These are phyloP conservation scores for Bothrops jararaca DNA, from an alignment of 2,113 vertebrate species.

Conservation along the genomic window DNA sequence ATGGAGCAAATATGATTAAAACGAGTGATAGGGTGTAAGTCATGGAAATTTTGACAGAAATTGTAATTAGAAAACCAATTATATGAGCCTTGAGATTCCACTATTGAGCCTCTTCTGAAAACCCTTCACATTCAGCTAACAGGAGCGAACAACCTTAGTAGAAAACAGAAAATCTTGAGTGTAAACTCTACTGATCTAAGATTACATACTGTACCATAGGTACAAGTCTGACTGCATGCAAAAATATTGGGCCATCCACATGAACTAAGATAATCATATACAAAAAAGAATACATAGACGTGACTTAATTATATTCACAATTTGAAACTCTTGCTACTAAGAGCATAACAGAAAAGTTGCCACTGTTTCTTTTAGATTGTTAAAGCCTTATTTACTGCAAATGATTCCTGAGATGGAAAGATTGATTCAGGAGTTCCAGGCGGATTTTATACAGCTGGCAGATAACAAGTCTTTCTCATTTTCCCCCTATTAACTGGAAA, in stretches of 20 bases:
- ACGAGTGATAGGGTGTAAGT: not conserved
- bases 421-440: not conserved
- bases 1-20: not conserved
- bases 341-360: not conserved
- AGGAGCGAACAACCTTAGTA: not conserved
- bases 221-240: not conserved
- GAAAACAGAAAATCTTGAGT: not conserved
- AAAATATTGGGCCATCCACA: not conserved
- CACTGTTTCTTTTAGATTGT: not conserved
- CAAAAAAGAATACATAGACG: not conserved
- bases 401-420: conserved; percentile 22
- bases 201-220: not conserved
- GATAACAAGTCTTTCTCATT: not conserved
- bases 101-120: not conserved
- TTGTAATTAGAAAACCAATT: not conserved
- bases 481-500: not conserved
- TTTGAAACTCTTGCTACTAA: not conserved
- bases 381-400: conserved; percentile 23
- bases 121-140: not conserved
- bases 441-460: not conserved
- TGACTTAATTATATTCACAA: not conserved
- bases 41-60: not conserved
- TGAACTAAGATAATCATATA: not conserved
- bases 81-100: not conserved
- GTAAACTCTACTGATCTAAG: not conserved